Percentiles rank a stretch among this genome's conserved stretches.
phyloP scores from a whole-genome alignment of 2,888 invertebrate genomes.

The Dexiosoma caninum region DNA sequence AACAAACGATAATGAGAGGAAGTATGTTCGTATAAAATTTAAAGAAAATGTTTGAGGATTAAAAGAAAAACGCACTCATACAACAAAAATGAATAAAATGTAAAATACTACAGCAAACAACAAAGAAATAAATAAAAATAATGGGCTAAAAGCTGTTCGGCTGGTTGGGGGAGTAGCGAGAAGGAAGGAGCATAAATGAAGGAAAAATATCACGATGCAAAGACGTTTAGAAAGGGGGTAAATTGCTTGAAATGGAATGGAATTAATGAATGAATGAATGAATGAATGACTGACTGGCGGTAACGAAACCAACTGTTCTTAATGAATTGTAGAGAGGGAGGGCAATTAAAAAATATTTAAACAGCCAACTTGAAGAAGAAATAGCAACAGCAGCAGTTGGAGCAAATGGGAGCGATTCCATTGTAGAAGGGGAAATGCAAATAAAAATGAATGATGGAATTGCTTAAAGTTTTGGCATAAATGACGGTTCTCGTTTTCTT shows the following conservation, averaged over 20 bases:
- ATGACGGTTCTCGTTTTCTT: conserved; percentile 57
- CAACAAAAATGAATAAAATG: conserved; percentile 47
- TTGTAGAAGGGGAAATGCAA: not conserved
- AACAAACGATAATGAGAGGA: conserved; percentile 60
- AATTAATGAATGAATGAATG: conserved; percentile 35
- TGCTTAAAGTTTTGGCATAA: conserved; percentile 62
- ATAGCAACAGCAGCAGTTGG: conserved; percentile 27
- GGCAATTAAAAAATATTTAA: conserved; percentile 76
- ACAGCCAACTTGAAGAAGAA: conserved; percentile 66
- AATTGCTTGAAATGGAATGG: conserved; percentile 36
- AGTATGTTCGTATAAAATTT: conserved; percentile 42
- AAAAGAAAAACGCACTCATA: conserved; percentile 26
- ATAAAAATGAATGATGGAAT: conserved; percentile 58
- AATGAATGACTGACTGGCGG: conserved; percentile 38
- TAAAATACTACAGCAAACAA: conserved; percentile 66
- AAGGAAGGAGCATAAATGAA: conserved; percentile 9
- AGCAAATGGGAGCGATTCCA: conserved; percentile 34
- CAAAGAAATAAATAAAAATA: conserved; percentile 73
- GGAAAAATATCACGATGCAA: not conserved
- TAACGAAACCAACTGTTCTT: conserved; percentile 58
- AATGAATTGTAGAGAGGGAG: conserved; percentile 56
- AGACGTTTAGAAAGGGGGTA: conserved; percentile 35
- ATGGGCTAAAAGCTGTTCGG: conserved; percentile 61
- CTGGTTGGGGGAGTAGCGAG: not conserved
- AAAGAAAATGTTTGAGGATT: conserved; percentile 55